Evolutionary conservation across 1,140 invertebrate species (phyloP).

Genomic region (Teleogryllus occipitalis): DNA sequence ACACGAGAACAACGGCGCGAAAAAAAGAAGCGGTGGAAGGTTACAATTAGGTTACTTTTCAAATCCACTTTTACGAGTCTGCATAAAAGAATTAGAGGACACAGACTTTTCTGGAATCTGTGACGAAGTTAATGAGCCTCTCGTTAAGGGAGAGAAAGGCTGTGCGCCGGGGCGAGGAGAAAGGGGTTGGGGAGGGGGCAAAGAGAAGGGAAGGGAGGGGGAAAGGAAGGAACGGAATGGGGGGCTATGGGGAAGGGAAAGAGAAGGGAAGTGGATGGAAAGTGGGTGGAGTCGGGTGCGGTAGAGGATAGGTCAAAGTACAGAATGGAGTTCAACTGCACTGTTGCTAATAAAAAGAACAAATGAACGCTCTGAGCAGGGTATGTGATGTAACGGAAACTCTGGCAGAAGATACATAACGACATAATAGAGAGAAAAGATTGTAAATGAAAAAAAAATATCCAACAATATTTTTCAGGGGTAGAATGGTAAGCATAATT

Average conservation of each 20-base stretch:
- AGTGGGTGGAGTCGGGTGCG: no score
- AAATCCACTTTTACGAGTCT: constrained; percentile 1
- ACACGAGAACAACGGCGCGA: constrained; percentile 2
- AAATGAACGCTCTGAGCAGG: no score
- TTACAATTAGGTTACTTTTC: constrained; percentile 1
- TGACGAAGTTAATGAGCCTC: neutral
- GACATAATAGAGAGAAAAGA: no score
- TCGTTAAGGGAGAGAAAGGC: neutral
- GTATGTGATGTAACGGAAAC: no score
- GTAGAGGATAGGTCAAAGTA: no score
- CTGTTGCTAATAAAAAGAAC: no score
- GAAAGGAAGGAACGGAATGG: no score
- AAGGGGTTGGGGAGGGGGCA: neutral
- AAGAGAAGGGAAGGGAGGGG: neutral
- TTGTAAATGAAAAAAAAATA: no score
- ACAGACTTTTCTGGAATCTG: neutral
- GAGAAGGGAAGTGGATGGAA: neutral
- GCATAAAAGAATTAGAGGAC: neutral
- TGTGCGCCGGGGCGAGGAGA: neutral
- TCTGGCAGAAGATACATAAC: no score
- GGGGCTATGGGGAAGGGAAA: neutral
- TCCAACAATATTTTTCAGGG: no score
- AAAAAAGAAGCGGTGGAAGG: neutral
- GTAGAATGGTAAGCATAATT: no score
- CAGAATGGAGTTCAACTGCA: no score